Evolutionary conservation across 1,140 invertebrate genomes (phyloP), one percentile per base, ranked within the genome.

Genomic region (Drosophila parvula): DNA sequence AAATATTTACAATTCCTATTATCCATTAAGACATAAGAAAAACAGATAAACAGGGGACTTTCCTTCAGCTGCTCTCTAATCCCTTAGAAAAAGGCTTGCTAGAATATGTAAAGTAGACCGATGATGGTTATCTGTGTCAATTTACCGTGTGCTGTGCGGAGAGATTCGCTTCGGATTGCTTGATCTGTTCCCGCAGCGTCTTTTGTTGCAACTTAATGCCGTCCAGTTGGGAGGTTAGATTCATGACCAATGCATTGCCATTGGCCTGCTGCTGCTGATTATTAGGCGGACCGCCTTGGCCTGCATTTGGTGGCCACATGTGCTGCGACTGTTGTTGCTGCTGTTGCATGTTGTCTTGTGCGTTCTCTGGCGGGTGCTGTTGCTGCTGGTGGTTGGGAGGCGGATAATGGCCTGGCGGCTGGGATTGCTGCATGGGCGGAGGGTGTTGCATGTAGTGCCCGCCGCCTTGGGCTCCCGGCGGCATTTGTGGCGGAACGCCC

Each of bases 81-180:
- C 32, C 38, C 50, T 18, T 34, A 56, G 32, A 57, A 63, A 67
- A 53, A 76, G 38, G 56, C 36, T 76, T 56, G 53, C 74, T 34
- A 51, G 18, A 44, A 56, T 62, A 63, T 58, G 45, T 61, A 58
- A 58, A 30, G 68, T 44, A 73, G 55, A 64, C 74, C 78, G 61
- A 75, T 44, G 28, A 76, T 45, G 58, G 32, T 44, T 44, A 64
- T 47, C 44, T 40, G 18, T 55, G 34, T 63, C 57, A 64, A 91
- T 62, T 91, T 91, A 96, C 96, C 85, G 96, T 95, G 93, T 99
- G 97, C 91, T 99, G 98, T 44, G 98, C 98, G 76, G 96, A 95
- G 61, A 99, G 93, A 94, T 99, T 99, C 85, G 96, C 95, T 93
- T 99, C 98, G 81, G 97, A 98, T 92, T 99, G 97, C 78, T 95